These are phyloP conservation scores for Eupithecia subfuscata DNA, from an alignment of 2,888 invertebrate genomes.

Conservation along the genomic window DNA sequence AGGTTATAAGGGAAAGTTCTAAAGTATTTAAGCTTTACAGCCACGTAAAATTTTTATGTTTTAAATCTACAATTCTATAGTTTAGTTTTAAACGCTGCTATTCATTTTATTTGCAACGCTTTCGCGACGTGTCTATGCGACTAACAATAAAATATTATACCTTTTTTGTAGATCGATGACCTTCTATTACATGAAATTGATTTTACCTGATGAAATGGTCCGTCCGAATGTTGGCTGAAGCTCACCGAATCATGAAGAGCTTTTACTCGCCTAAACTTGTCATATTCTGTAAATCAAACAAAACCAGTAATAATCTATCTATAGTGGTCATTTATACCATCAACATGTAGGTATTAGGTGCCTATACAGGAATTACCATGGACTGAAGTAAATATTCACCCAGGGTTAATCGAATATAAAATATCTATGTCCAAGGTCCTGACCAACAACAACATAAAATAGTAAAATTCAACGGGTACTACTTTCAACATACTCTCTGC, in stretches of 20 bases:
- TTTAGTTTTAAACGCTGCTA: background rate
- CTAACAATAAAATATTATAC: background rate
- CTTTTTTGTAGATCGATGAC: background rate
- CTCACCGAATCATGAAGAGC: background rate
- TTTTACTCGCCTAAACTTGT: background rate
- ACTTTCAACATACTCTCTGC: background rate
- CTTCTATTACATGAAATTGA: background rate
- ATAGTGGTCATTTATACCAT: background rate
- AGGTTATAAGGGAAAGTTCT: conserved; percentile 32
- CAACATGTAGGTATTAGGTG: background rate
- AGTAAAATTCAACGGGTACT: background rate
- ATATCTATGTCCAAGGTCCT: no score
- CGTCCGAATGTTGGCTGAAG: background rate
- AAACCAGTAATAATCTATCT: background rate
- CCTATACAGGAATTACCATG: background rate
- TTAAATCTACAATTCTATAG: conserved; percentile 16
- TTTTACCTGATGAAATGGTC: background rate
- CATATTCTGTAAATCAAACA: background rate
- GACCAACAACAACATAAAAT: no score
- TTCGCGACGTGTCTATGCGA: background rate
- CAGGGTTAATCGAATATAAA: background rate
- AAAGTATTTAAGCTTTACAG: conserved; percentile 30
- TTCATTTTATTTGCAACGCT: background rate
- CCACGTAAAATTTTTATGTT: conserved; percentile 19
- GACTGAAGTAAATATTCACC: background rate